A percentile compares a stretch with the other conserved stretches of the same genome.
Conservation (phyloP, 2,797 vertebrate genomes). For the Hephaestus fuliginosus region DNA sequence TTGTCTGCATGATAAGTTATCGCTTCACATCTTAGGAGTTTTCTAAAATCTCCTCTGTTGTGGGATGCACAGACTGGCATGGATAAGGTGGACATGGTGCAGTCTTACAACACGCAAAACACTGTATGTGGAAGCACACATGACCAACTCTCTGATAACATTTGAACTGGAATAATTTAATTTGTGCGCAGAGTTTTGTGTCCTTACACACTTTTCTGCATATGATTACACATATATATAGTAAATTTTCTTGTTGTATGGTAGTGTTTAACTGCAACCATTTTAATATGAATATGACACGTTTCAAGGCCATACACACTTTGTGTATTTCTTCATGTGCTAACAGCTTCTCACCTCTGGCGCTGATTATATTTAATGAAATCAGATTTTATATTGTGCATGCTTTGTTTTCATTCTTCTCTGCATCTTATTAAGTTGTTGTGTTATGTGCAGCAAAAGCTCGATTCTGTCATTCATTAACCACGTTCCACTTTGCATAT, state of each 20-base stretch:
- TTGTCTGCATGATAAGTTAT: neutral
- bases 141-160: neutral
- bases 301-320: neutral
- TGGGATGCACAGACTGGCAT: accelerated
- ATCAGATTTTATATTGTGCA: neutral
- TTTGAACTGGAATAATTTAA: neutral
- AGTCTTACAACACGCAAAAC: neutral
- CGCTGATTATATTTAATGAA: neutral
- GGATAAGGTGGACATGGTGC: neutral
- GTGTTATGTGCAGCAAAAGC: neutral
- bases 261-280: neutral
- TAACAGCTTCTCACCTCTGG: neutral
- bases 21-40: neutral
- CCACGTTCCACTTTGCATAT: conserved; percentile 6
- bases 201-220: neutral
- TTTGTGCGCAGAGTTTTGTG: neutral
- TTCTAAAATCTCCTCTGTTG: neutral
- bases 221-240: neutral
- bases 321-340: neutral
- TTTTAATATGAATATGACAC: neutral
- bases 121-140: neutral
- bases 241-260: neutral
- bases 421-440: conserved; percentile 10
- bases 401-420: conserved; percentile 1
- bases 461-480: conserved; percentile 8